Evolutionary conservation across 2,888 invertebrate species (phyloP).

Genomic region (Emmelina monodactyla): DNA sequence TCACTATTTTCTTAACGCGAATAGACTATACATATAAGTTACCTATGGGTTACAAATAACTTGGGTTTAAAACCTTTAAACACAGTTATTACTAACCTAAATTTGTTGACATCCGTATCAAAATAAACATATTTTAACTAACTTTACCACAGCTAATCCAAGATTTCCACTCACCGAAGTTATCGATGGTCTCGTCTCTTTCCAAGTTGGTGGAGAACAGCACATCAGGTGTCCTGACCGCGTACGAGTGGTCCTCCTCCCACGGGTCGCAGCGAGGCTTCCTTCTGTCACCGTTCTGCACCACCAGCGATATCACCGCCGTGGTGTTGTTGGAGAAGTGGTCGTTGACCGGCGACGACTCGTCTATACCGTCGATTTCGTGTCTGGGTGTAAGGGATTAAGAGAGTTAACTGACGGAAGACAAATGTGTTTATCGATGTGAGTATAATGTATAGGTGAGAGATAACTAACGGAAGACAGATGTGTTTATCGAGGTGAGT

Average conservation of each 20-base stretch:
- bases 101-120: too few relatives aligned
- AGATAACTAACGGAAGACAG: background rate
- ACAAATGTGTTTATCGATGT: background rate
- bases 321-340: slow-evolving; percentile 76
- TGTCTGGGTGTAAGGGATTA: slow-evolving; percentile 38
- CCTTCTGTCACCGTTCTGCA: slow-evolving; percentile 73
- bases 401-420: background rate
- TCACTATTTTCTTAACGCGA: too few relatives aligned
- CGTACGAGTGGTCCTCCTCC: slow-evolving; percentile 71
- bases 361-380: slow-evolving; percentile 84
- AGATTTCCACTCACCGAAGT: slow-evolving; percentile 69
- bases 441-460: background rate
- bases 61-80: too few relatives aligned
- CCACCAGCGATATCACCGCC: slow-evolving; percentile 74
- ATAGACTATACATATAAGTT: too few relatives aligned
- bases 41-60: too few relatives aligned
- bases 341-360: slow-evolving; percentile 66
- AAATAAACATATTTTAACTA: too few relatives aligned
- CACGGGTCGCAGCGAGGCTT: slow-evolving; percentile 77
- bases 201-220: slow-evolving; percentile 82
- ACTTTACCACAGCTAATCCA: background rate
- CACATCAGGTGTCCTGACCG: slow-evolving; percentile 52
- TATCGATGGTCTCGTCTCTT: slow-evolving; percentile 83
- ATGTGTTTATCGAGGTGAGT: background rate
- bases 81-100: too few relatives aligned